Evolutionary conservation across 2,888 invertebrate species (phyloP), one percentile per base, ranked within the genome.

Genomic region (Seira sanloemensis): DNA sequence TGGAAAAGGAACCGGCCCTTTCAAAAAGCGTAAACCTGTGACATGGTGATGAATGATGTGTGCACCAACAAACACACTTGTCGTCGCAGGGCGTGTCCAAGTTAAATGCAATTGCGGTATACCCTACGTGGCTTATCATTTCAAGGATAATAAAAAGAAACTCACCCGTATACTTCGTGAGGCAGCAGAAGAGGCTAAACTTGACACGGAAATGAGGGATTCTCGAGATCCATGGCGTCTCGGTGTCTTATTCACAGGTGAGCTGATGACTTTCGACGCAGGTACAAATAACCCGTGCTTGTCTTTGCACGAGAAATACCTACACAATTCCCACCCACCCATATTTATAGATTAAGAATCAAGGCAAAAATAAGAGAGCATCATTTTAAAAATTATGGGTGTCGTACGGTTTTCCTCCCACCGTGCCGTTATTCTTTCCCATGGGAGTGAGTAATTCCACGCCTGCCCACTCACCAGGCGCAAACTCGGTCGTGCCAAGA

Each of bases 381-480:
- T n/a, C n/a, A n/a, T n/a, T n/a, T n/a, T n/a, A n/a, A n/a, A n/a
- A n/a, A n/a, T n/a, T n/a, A n/a, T n/a, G n/a, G n/a, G n/a, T n/a
- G n/a, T 37, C 37, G 54, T 37, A 81, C 81, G 54, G 95, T 92
- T 95, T 95, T 78, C 97, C 98, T 88, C 95, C 96, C 37, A 98
- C 97, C 72, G 96, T 95, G 81, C 99, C 98, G 91, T 99, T 98
- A 91, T 99, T 98, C 92, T 98, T 98, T 76, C 99, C 99, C 84
- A 95, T 92, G 0, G 97, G 95, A 88, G 98, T 97, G 91, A 98
- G 98, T 89, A 99, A 93, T 91, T 98, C 98, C 12, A 99, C 95
- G 24, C 98, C 98, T 86, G 96, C 98, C 98, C 98, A 98, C 89
- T 97, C 94, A 46, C 98, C 98, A 46, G 94, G 91, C 0, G 98